Evolutionary conservation across 2,113 vertebrate species (phyloP), one percentile per base, ranked within the genome.

Genomic region (Chionomys nivalis): DNA sequence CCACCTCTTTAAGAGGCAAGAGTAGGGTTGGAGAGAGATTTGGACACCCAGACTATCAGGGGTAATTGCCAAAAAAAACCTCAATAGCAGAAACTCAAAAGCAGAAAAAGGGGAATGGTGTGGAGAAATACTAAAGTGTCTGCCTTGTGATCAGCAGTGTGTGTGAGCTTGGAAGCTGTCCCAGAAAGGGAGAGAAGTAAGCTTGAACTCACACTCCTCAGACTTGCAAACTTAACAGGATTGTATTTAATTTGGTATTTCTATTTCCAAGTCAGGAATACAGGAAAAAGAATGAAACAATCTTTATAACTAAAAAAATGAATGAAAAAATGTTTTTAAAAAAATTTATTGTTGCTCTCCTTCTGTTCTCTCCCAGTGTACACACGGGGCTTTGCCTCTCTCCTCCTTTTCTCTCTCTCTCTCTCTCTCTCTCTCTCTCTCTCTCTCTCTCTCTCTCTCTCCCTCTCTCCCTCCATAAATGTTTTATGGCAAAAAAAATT

Each of bases 221-320:
- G 24, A 12, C 7, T 68, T 12, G 92, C 81, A 93, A 70, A 73
- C 31, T 13, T 39, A 72, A 33, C 44, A 65, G 49, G 3, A 44
- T 94, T 81, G 81, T 85, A 92, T 77, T 90, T 88, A 85, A 89
- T 76, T 78, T 92, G 79, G 5, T 16, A 86, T 85, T 96, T 83
- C 66, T 55, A 66, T 3, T 85, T 47, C 39, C 36, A 92, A 90
- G 33, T 52, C 73, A 92, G 52, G 72, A 39, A 28, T 61, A 16
- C 8, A 39, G 23, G 5, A 16, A 4, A 12, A 13, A 61, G 23
- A 19, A 77, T 87, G 52, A 89, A 86, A 21, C 13, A 61, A 61
- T 70, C 7, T 58, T 47, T 78, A 26, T 1, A 44, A 72, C 1
- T 44, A 95, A 61, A 28, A 94, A 79, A 66, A 61, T 81, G 36